A percentile compares a stretch with the other conserved stretches of the same genome.
These are phyloP conservation scores for Hyalella azteca DNA, from an alignment of 2,888 invertebrate genomes.

Conservation along the genomic window DNA sequence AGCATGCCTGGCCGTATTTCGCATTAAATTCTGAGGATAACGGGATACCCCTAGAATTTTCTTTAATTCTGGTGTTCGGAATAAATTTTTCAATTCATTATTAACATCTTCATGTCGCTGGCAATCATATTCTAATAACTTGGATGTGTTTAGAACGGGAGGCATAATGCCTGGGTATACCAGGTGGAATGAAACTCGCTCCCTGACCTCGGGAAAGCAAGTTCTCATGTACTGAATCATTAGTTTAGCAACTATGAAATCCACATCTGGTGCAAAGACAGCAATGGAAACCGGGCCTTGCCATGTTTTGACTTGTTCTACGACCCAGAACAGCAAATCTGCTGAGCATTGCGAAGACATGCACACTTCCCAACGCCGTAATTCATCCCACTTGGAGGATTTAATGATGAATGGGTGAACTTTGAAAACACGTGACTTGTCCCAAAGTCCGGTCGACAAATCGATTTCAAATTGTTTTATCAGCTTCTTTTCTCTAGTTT, in stretches of 20 bases:
- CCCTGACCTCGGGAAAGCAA: constrained; percentile 58
- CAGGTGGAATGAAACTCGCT: constrained; percentile 60
- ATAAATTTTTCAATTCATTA: constrained; percentile 22
- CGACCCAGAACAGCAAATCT: constrained; percentile 59
- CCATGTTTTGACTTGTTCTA: constrained; percentile 54
- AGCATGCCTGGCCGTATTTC: constrained; percentile 60
- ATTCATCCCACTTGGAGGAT: constrained; percentile 36
- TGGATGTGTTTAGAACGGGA: constrained; percentile 44
- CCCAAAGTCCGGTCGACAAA: constrained; percentile 35
- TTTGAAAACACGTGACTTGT: constrained; percentile 43
- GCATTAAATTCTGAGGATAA: constrained; percentile 60
- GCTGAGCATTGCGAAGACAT: constrained; percentile 60
- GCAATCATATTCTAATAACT: constrained; percentile 39
- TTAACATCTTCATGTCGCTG: constrained; percentile 36
- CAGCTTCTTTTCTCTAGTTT: background rate
- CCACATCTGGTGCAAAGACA: constrained; percentile 59
- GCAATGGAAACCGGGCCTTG: constrained; percentile 60
- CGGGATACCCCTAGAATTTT: constrained; percentile 13
- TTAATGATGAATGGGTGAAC: constrained; percentile 39
- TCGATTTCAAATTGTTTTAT: background rate
- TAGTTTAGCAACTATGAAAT: constrained; percentile 59
- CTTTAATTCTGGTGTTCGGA: constrained; percentile 8
- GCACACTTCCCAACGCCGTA: constrained; percentile 44
- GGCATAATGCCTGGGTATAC: constrained; percentile 59
- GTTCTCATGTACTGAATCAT: constrained; percentile 59